These are phyloP conservation scores for Malurus alboscapulatus DNA, from an alignment of 2,113 vertebrate genomes.

Conservation along the genomic window DNA sequence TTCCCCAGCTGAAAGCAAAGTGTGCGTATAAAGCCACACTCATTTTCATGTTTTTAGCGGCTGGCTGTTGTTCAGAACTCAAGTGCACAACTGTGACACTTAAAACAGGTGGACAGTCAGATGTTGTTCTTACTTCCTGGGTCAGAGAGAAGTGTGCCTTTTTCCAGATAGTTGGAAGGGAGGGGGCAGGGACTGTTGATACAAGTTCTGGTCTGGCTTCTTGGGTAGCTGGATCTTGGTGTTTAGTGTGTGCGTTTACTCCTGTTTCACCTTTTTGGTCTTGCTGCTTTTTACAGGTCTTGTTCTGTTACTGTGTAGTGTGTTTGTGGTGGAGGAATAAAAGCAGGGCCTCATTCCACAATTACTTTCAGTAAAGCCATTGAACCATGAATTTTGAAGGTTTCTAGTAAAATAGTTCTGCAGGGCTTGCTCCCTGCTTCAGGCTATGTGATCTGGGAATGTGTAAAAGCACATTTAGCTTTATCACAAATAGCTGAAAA, in stretches of 20 bases:
- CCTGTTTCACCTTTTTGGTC: not conserved
- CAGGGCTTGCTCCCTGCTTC: not conserved
- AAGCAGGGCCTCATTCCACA: not conserved
- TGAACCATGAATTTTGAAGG: not conserved
- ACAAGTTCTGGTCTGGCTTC: not conserved
- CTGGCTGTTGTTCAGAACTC: not conserved
- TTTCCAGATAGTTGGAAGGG: not conserved
- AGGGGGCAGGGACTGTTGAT: not conserved
- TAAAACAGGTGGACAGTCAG: not conserved
- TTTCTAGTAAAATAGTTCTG: not conserved
- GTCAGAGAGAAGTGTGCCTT: not conserved
- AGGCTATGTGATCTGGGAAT: not conserved
- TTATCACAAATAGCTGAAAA: not conserved
- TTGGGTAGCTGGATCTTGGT: not conserved
- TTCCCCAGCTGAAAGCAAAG: not conserved
- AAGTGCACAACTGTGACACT: not conserved
- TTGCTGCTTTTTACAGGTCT: not conserved
- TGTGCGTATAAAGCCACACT: fast-evolving
- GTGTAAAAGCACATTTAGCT: not conserved
- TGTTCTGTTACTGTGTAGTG: not conserved
- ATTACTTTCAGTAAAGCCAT: not conserved
- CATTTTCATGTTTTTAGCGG: not conserved
- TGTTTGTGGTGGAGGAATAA: not conserved
- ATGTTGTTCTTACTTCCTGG: not conserved
- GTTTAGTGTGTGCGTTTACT: not conserved